phyloP scores from a whole-genome alignment of 2,888 invertebrate genomes.

The Aleiodes alternator region DNA sequence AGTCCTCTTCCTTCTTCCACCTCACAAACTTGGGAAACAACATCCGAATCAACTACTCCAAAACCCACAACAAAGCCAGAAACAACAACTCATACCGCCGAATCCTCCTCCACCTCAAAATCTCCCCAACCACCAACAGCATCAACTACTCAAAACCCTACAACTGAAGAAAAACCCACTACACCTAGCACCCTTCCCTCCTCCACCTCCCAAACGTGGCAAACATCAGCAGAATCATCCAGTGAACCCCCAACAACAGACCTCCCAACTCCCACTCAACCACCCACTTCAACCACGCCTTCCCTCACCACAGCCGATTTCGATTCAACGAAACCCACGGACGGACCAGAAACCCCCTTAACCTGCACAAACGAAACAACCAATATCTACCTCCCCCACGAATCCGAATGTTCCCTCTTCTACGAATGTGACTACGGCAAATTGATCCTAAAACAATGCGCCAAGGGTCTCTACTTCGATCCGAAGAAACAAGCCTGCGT shows the following conservation, averaged over 20 bases:
- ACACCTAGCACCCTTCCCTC: not conserved
- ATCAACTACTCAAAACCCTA: not conserved
- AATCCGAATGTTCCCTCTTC: constrained; percentile 28
- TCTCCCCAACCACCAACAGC: too few species aligned
- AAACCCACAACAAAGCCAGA: not conserved
- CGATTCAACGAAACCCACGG: not conserved
- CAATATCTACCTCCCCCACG: constrained; percentile 19
- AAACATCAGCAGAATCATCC: not conserved
- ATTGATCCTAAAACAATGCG: constrained; percentile 17
- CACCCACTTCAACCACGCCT: not conserved
- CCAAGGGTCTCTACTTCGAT: constrained; percentile 20
- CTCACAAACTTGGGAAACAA: not conserved
- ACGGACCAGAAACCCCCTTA: not conserved
- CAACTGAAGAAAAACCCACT: not conserved
- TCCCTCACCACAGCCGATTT: not conserved
- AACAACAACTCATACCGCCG: too few species aligned
- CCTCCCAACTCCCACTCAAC: too few species aligned
- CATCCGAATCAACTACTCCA: not conserved
- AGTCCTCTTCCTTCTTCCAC: not conserved
- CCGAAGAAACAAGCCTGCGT: constrained; percentile 16
- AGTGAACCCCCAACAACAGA: not conserved
- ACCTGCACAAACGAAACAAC: constrained; percentile 7
- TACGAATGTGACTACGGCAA: constrained; percentile 34
- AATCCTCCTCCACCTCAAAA: too few species aligned
- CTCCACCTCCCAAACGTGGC: not conserved